Evolutionary conservation across 2,113 vertebrate genomes (phyloP), one percentile per base, ranked within the genome.

Genomic region (Rattus norvegicus): DNA sequence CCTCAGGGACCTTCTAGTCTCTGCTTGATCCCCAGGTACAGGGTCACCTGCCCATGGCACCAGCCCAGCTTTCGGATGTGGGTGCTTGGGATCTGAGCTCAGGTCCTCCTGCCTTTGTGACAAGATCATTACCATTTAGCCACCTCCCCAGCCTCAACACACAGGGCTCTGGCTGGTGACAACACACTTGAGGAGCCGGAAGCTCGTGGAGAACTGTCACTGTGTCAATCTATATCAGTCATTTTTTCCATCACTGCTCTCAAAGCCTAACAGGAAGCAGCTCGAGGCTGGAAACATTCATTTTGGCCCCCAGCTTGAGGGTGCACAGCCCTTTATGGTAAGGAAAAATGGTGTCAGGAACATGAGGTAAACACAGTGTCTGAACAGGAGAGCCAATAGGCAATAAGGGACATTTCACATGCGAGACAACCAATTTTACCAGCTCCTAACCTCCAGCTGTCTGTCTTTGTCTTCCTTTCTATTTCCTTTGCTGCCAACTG

Each of bases 101-200:
- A 39, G 56, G 22, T 26, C 22, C 79, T 20, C n/a, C 17, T 6
- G 14, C 8, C 17, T 83, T 47, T 30, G 81, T 85, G n/a, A 65
- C 59, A 85, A 17, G 14, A 61, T 19, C 8, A 30, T 65, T 30
- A 19, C 26, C 4, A 30, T 65, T n/a, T 47, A 20, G 59, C 81
- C 3, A 30, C 24, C n/a, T 63, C n/a, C 12, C n/a, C 14, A 47
- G 26, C 1, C 14, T 92, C 39, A 77, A 39, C 36, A 10, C 83
- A 39, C 12, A 6, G 76, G 52, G 63, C 33, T 36, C 33, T 61
- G 52, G 63, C n/a, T 30, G 86, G 61, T 75, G 47, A 65, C 52
- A 72, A 90, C 63, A 61, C 61, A 88, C 91, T 93, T 93, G 39
- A 80, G 65, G 49, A 88, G 8, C 5, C 72, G 73, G 49, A 90